Evolutionary conservation across 2,113 vertebrate species (phyloP), one percentile per base, ranked within the genome.

Genomic region (Protobothrops flavoviridis): DNA sequence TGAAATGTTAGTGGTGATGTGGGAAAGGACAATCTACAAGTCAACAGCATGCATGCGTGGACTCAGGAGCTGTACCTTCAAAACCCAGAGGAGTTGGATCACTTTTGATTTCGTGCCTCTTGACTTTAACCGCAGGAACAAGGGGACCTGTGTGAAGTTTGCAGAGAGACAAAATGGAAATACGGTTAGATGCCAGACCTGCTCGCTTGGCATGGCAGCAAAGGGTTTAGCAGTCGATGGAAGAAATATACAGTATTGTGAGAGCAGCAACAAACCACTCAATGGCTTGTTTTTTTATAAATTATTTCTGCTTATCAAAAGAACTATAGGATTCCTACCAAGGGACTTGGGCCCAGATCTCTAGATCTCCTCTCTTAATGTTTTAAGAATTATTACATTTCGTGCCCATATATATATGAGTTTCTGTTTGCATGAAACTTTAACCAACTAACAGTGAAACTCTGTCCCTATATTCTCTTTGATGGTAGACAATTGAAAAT

Each of bases 91-190:
- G 99, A 91, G 99, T 99, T 95, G 99, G 99, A 92, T 99, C 99
- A 95, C 98, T 99, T 98, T 98, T 99, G 97, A 99, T 99, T 96
- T 99, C 98, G 89, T 99, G 98, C 96, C 98, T 98, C 98, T 99
- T 99, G 98, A 97, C 98, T 97, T 98, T 99, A 97, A 98, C 97
- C 95, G 97, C 98, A 97, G 98, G 97, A 96, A 98, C 98, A 94
- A 99, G 98, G 92, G 98, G 97, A 98, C 98, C 99, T 99, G 98
- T 96, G 93, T 96, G 94, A 95, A 97, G 97, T 97, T 97, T 93
- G 94, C 95, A 97, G 95, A 97, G 93, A 96, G 96, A 21, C 96
- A 96, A 93, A 89, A 64, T 96, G 96, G 94, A 95, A 96, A 94
- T 87, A 94, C 1, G 43, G 59, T 92, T 94, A 93, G 89, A 94